Base-by-base conservation (phyloP, 2,797 vertebrate genomes). In the Phylloscopus collybita region DNA sequence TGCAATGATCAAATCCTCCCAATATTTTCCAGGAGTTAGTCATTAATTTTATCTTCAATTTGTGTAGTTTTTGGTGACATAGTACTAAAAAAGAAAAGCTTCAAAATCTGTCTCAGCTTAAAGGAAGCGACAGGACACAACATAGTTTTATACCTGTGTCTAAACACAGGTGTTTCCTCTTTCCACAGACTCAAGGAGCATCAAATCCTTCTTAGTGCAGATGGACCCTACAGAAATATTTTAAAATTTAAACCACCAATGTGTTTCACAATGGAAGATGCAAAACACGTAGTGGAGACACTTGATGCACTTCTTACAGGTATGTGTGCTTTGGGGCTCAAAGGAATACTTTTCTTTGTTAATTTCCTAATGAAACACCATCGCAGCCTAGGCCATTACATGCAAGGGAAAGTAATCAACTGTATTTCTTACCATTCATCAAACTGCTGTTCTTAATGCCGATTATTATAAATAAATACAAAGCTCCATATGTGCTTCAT, bases 161-260 rank as follows among this genome's bases (percentile, higher is more conserved):
- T 87, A 34, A 34, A 75, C 26, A 38, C 22, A 42, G 16, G 13
- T 53, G 16, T 53, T 93, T 87, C n/a, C 71, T 86, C 54, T 67
- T 79, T 67, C 62, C 30, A 30, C 95, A 99, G 99, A 95, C 97
- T 99, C 73, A 99, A 99, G 96, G 98, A 99, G 65, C 97, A 97
- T 67, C 88, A 91, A 32, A 98, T 99, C 80, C 98, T 99, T 34
- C 98, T 99, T 30, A 99, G 99, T 86, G 98, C 99, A 2, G 99
- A 99, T 6, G 99, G 99, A 32, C 99, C 99, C 51, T 97, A 99
- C 56, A 98, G 99, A 94, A 99, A 99, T 16, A 98, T 99, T 72
- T 98, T 99, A 25, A 99, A 99, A 96, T 99, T 99, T 87, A 99
- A 99, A 84, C 99, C 99, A 5, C 99, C 99, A 1, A 98, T 99